Evolutionary conservation across 2,888 invertebrate species (phyloP), one percentile per base, ranked within the genome.

Genomic region (Neoaliturus tenellus): DNA sequence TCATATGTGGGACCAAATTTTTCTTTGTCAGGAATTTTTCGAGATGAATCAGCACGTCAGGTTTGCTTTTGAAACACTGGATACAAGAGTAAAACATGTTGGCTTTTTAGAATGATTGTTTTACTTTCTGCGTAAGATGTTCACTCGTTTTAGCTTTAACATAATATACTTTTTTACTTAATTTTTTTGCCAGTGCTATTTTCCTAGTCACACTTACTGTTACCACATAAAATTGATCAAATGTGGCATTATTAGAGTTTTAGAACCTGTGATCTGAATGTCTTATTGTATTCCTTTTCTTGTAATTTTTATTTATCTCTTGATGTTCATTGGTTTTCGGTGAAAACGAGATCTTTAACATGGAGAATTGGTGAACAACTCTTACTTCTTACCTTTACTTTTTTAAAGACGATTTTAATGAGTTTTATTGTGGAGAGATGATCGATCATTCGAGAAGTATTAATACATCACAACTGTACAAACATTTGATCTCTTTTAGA

Each of bases 151-250:
- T 69, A 39, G 69, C 69, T 69, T n/a, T 69, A 39, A 69, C 14
- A 10, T 48, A 44, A 44, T 48, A 10, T 48, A 44, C 75, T 48
- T 75, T 44, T 71, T 71, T 71, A 71, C 71, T 71, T 67, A 67
- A 80, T 51, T 28, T 67, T 80, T 28, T 82, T 82, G 69, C 44
- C 82, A 82, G 82, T 82, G 78, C 78, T 78, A 71, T 51, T 71
- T 69, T 71, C 33, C 82, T 82, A 82, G 82, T 82, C 82, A 82
- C 69, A 39, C 33, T 48, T 71, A 28, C 82, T 71, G 82, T 82
- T 82, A 82, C 69, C 82, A 71, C 71, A 81, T 81, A 28, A 75
- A 78, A 48, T 78, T 78, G 25, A 55, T 78, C 51, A 78, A 55
- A 78, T 78, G 78, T 78, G 78, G 78, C 78, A 78, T 78, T 78